phyloP scores from a whole-genome alignment of 2,888 invertebrate genomes.

The Lutraria lutraria region DNA sequence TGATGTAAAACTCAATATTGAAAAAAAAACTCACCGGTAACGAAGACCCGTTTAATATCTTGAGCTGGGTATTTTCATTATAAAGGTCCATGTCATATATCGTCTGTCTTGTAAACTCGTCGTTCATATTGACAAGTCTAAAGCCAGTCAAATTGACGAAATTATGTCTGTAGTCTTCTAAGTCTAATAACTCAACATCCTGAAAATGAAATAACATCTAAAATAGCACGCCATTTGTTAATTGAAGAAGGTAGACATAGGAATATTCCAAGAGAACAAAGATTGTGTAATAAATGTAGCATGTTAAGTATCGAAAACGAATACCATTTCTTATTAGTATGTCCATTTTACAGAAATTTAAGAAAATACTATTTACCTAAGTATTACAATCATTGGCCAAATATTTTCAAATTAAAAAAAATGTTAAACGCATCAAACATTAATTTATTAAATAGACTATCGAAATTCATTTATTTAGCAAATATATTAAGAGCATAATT shows the following conservation, averaged over 20 bases:
- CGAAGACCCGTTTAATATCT: slow-evolving; percentile 77
- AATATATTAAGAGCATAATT: too few relatives aligned
- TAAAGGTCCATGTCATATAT: slow-evolving; percentile 81
- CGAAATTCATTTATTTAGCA: too few relatives aligned
- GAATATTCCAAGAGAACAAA: too few relatives aligned
- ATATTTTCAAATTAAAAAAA: too few relatives aligned
- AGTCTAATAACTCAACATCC: slow-evolving; percentile 87
- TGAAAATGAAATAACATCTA: slow-evolving; percentile 69
- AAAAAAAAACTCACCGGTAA: slow-evolving; percentile 73
- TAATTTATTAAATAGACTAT: too few relatives aligned
- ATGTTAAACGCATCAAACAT: too few relatives aligned
- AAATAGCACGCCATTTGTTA: neutral
- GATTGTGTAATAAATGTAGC: too few relatives aligned
- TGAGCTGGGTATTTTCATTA: slow-evolving; percentile 80
- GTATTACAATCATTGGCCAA: too few relatives aligned
- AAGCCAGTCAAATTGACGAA: slow-evolving; percentile 98
- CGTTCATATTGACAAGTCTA: slow-evolving; percentile 89
- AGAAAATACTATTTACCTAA: too few relatives aligned
- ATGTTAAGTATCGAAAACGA: too few relatives aligned
- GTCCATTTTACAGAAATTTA: too few relatives aligned
- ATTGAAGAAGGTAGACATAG: neutral
- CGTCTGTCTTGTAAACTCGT: slow-evolving; percentile 73
- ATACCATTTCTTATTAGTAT: too few relatives aligned
- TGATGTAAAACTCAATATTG: neutral
- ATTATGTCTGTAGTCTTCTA: slow-evolving; percentile 93